A percentile compares a stretch with the other conserved stretches of the same genome.
These are phyloP conservation scores for Lucilia cuprina DNA, from an alignment of 1,140 invertebrate species.

Conservation along the genomic window DNA sequence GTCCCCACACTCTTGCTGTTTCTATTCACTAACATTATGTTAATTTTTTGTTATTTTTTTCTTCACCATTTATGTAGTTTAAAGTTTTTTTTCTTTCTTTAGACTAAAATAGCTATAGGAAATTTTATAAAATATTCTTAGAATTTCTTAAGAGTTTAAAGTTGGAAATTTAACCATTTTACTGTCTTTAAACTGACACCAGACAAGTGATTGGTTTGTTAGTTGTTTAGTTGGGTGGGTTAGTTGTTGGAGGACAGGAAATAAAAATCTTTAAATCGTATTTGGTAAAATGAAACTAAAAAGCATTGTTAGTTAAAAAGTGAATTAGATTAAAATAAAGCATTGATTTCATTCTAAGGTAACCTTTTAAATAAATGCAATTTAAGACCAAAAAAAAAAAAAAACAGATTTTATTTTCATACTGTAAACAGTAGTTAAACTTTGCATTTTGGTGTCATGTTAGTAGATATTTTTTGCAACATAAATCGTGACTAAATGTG, in stretches of 20 bases:
- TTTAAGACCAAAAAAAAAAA: background rate
- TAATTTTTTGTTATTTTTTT: background rate
- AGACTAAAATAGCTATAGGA: background rate
- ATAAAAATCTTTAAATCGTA: background rate
- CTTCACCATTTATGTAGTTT: background rate
- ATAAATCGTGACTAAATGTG: background rate
- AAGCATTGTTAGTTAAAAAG: background rate
- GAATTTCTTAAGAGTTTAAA: background rate
- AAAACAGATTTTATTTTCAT: background rate
- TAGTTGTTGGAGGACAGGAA: background rate
- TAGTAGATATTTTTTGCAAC: background rate
- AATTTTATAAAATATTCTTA: background rate
- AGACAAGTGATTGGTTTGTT: background rate
- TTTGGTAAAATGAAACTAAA: background rate
- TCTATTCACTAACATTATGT: background rate
- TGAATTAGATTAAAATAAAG: background rate
- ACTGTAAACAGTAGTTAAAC: background rate
- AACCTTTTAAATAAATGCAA: background rate
- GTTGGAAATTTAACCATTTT: background rate
- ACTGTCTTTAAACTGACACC: background rate
- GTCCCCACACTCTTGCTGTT: background rate
- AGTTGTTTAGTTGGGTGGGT: background rate
- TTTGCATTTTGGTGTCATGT: background rate
- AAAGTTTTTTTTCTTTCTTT: background rate
- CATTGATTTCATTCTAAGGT: background rate